Evolutionary conservation across 2,888 invertebrate species (phyloP).

Genomic region (Cremastinae sp.): DNA sequence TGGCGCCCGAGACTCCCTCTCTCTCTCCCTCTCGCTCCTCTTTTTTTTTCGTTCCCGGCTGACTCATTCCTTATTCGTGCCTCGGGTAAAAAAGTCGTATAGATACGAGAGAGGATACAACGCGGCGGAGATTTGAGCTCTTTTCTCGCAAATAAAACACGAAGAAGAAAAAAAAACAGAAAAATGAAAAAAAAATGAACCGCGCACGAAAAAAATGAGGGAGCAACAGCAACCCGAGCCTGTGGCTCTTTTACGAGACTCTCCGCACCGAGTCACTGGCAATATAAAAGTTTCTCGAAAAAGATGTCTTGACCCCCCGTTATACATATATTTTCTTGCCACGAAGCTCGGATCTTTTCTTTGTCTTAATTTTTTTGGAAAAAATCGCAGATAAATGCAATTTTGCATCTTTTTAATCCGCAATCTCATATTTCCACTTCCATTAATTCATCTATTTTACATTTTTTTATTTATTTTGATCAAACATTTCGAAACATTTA

Average conservation of each 20-base stretch:
- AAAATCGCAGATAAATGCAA: no score
- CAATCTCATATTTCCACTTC: no score
- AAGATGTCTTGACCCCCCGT: neutral
- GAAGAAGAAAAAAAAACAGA: neutral
- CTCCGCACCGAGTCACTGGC: no score
- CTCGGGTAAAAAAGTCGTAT: conserved; percentile 69
- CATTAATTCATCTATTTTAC: no score
- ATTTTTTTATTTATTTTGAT: no score
- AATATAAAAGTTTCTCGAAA: no score
- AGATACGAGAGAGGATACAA: conserved; percentile 44
- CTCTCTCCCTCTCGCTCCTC: conserved; percentile 48
- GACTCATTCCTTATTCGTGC: conserved; percentile 76
- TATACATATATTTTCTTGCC: neutral
- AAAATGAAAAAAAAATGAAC: neutral
- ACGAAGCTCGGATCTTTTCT: no score
- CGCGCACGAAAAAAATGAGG: neutral
- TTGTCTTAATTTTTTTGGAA: neutral
- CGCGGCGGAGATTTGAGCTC: conserved; percentile 4
- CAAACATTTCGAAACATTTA: no score
- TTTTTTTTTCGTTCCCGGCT: conserved; percentile 15
- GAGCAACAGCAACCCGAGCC: neutral
- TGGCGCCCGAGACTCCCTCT: conserved; percentile 64
- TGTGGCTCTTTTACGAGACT: no score
- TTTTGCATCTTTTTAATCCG: no score
- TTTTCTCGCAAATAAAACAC: conserved; percentile 18